A percentile compares a stretch with the other conserved stretches of the same genome.
phyloP scores from a whole-genome alignment of 2,888 invertebrate genomes.

The Diaperis boleti region DNA sequence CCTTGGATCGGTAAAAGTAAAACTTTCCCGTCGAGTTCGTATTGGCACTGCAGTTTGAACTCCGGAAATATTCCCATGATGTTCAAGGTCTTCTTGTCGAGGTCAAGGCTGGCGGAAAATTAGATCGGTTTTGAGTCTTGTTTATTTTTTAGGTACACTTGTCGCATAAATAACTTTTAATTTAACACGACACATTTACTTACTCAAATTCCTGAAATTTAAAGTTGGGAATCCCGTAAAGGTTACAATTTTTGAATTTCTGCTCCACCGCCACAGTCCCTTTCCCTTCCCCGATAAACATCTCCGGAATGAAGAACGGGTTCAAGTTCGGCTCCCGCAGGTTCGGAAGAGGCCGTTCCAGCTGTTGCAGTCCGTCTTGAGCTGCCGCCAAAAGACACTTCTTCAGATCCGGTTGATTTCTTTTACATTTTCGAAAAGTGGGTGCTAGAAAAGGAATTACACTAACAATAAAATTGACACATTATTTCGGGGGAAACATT shows the following conservation, averaged over 20 bases:
- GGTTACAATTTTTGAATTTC: neutral
- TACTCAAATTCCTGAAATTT: neutral
- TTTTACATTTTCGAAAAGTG: neutral
- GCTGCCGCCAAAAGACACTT: neutral
- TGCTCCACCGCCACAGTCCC: neutral
- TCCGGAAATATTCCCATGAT: neutral
- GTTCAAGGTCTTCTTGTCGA: neutral
- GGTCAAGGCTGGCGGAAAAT: neutral
- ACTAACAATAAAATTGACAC: no score
- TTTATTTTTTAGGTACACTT: neutral
- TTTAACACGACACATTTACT: no score
- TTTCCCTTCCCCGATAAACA: neutral
- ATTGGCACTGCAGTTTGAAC: neutral
- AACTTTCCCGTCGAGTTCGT: conserved; percentile 1
- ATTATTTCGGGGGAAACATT: no score
- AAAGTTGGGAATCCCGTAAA: neutral
- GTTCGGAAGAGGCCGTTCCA: neutral
- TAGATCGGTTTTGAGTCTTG: no score
- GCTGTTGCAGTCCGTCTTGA: conserved; percentile 4
- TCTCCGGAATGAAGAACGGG: neutral
- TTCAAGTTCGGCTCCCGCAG: conserved; percentile 4
- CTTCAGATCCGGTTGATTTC: neutral
- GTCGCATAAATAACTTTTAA: neutral
- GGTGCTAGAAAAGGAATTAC: no score
- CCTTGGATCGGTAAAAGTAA: neutral